Evolutionary conservation across 1,140 invertebrate species (phyloP).

Genomic region (Aphaenogaster ashmeadi): DNA sequence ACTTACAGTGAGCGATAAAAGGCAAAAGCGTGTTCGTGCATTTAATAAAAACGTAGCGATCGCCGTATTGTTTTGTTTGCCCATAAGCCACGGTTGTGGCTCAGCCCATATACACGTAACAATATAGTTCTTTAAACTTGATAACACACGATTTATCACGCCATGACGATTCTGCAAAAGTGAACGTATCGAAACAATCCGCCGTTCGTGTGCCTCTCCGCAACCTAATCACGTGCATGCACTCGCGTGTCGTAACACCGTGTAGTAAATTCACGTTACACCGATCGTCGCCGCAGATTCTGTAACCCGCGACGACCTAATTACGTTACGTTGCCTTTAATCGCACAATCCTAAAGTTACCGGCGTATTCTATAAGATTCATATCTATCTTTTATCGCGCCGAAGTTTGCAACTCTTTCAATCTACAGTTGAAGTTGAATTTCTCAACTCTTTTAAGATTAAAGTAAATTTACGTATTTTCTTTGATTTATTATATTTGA

Average conservation of each 20-base stretch:
- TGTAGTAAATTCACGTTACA: constrained; percentile 71
- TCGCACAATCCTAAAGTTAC: constrained; percentile 36
- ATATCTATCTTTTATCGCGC: neutral
- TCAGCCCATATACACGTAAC: constrained; percentile 3
- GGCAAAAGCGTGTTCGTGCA: constrained; percentile 9
- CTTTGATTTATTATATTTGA: constrained; percentile 1
- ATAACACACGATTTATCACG: constrained; percentile 55
- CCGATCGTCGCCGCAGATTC: constrained; percentile 78
- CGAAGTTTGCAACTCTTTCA: neutral
- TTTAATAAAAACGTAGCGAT: constrained; percentile 32
- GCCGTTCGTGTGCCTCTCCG: constrained; percentile 47
- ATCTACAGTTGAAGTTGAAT: neutral
- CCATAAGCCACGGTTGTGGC: constrained; percentile 26
- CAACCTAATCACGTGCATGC: constrained; percentile 54
- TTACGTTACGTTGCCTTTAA: constrained; percentile 71
- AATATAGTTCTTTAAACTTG: constrained; percentile 58
- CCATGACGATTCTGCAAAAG: constrained; percentile 53
- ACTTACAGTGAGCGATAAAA: neutral
- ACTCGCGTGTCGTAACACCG: constrained; percentile 61
- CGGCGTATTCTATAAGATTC: neutral
- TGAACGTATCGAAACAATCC: constrained; percentile 44
- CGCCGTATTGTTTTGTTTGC: constrained; percentile 20
- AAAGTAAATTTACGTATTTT: neutral
- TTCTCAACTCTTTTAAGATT: neutral
- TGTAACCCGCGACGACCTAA: constrained; percentile 76